A percentile compares a stretch with the other conserved stretches of the same genome.
Evolutionary conservation across 37 sponge, comb jelly and placozoan species (phyloP).

Genomic region (Aphrocallistes beatrix): DNA sequence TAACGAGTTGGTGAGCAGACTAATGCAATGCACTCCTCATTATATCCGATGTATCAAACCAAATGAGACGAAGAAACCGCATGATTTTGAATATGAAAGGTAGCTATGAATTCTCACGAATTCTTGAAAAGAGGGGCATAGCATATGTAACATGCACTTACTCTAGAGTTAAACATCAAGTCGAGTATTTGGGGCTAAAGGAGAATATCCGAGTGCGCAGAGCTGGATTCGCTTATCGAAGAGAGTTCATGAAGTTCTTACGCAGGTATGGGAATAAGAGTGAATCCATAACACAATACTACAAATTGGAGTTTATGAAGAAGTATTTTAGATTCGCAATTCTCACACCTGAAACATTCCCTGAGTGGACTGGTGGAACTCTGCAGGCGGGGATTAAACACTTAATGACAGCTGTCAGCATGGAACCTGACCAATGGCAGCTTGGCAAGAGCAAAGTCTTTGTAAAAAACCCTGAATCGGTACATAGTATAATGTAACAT

Average conservation of each 20-base stretch:
- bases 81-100: conserved; percentile 92
- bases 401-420: conserved; percentile 77
- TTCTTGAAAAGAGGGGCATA: neutral
- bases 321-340: conserved; percentile 48
- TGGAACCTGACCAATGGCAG: conserved; percentile 98
- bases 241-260: conserved; percentile 86
- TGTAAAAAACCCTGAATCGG: conserved; percentile 91
- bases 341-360: conserved; percentile 84
- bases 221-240: conserved; percentile 91
- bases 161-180: conserved; percentile 78
- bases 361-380: conserved; percentile 61
- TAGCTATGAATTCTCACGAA: no score
- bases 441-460: conserved; percentile 81
- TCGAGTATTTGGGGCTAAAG: conserved; percentile 92
- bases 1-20: conserved; percentile 67
- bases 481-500: conserved; percentile 21
- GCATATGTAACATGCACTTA: neutral
- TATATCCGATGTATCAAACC: conserved; percentile 98
- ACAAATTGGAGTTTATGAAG: neutral
- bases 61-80: conserved; percentile 87
- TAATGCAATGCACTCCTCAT: conserved; percentile 87
- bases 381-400: conserved; percentile 60
- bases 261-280: conserved; percentile 30
- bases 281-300: neutral
- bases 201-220: conserved; percentile 93